phyloP scores from a whole-genome alignment of 2,797 vertebrate genomes.

The Premnoplex brunnescens region DNA sequence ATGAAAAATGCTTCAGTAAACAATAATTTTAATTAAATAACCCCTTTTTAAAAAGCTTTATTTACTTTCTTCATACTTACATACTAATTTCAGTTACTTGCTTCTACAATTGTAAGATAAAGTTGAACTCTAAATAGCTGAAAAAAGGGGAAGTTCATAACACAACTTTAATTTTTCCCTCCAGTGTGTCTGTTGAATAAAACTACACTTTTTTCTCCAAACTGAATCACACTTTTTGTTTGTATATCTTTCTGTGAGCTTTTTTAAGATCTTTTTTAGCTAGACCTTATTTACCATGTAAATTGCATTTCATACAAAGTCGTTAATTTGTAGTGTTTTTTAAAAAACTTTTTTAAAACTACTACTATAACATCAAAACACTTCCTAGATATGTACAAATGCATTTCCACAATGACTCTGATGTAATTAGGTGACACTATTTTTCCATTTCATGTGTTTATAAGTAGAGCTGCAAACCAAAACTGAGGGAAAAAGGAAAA shows the following conservation, averaged over 20 bases:
- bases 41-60: not conserved
- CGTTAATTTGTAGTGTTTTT: not conserved
- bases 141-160: not conserved
- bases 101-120: not conserved
- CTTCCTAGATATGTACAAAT: not conserved
- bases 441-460: not conserved
- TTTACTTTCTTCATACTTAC: not conserved
- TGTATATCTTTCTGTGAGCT: not conserved
- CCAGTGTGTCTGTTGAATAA: not conserved
- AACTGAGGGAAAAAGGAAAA: not conserved
- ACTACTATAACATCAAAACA: not conserved
- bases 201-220: not conserved
- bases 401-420: not conserved
- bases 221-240: not conserved
- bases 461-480: not conserved
- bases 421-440: not conserved
- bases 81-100: not conserved
- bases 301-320: not conserved
- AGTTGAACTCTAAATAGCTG: not conserved
- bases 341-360: not conserved
- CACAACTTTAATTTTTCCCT: not conserved
- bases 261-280: not conserved
- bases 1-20: not conserved
- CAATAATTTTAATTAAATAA: not conserved
- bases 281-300: not conserved